Base-by-base conservation (phyloP, 2,888 invertebrate species). In the Dasypogon diadema region DNA sequence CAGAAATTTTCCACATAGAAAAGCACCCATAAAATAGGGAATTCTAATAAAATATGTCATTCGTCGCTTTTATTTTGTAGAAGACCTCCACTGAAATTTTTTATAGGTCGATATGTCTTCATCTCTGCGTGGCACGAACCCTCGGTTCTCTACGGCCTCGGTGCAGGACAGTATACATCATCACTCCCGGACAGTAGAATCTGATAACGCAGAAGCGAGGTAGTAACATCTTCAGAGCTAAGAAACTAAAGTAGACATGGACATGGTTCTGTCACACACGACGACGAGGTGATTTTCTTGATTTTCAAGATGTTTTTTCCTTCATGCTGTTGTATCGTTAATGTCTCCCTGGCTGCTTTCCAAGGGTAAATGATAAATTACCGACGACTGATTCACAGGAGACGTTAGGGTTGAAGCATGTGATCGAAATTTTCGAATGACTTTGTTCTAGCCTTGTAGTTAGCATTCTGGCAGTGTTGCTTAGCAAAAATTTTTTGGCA, bases 311-410 rank as follows among this genome's bases (percentile, higher is more conserved):
- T 54, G 48, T 75, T 54, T 54, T 75, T 56, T 22, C 12, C 42
- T 30, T 65, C 51, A 16, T 24, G 37, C 22, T 42, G 37, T 48
- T 60, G 46, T 58, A 26, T 63, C 22, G 58, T 56, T 58, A 63
- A 74, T 74, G 74, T 74, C 75, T 75, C 75, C 54, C 65, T 75
- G 75, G 75, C 75, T 75, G 34, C 37, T 48, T 63, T 75, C 75
- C 75, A 75, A 75, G 74, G 65, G 65, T 37, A 54, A 48, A 63
- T 75, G 75, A 75, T 63, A 63, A 60, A 75, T 75, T 51, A 51
- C 48, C 60, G 51, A 24, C 75, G 75, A 75, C 60, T 75, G 75
- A 75, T 65, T 75, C 65, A 54, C 51, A 54, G 54, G 26, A 58
- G 74, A 42, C 26, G 24, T 21, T 63, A 37, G 42, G 42, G 55